Conservation (phyloP, 2,797 vertebrate species). For the Hylomyscus alleni region DNA sequence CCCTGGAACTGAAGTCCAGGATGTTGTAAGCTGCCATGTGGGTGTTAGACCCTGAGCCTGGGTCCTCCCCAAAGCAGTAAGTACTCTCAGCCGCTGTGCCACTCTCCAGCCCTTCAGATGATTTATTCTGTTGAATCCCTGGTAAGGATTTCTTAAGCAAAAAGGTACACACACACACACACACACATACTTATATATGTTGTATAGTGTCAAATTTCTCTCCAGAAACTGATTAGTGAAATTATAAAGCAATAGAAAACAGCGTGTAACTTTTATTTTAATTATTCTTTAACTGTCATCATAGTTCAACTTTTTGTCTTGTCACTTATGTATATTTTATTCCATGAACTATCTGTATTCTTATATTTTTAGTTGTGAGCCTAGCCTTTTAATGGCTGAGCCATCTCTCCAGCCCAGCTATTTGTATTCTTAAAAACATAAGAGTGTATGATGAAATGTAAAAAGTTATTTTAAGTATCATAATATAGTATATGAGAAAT, state of each 20-base stretch:
- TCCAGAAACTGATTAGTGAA: neutral
- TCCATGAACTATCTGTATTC: neutral
- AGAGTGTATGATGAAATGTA: neutral
- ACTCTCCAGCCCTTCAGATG: neutral
- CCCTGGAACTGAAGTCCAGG: neutral
- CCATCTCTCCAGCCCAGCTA: neutral
- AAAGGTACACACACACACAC: neutral
- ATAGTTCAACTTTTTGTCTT: neutral
- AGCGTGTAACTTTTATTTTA: neutral
- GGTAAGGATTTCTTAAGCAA: neutral
- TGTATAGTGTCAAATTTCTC: neutral
- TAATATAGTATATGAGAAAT: neutral
- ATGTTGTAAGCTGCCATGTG: neutral
- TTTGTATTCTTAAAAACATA: neutral
- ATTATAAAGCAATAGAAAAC: neutral
- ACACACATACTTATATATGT: neutral
- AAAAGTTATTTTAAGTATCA: neutral
- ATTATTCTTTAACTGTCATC: neutral
- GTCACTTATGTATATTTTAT: slow-evolving; percentile 14
- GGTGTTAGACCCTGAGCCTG: too few species aligned
- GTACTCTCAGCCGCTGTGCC: neutral
- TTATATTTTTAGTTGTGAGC: neutral
- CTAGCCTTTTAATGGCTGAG: too few species aligned
- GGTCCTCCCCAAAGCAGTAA: neutral
- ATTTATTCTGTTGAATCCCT: neutral